Evolutionary conservation across 2,113 vertebrate genomes (phyloP).

Genomic region (Condylura cristata): DNA sequence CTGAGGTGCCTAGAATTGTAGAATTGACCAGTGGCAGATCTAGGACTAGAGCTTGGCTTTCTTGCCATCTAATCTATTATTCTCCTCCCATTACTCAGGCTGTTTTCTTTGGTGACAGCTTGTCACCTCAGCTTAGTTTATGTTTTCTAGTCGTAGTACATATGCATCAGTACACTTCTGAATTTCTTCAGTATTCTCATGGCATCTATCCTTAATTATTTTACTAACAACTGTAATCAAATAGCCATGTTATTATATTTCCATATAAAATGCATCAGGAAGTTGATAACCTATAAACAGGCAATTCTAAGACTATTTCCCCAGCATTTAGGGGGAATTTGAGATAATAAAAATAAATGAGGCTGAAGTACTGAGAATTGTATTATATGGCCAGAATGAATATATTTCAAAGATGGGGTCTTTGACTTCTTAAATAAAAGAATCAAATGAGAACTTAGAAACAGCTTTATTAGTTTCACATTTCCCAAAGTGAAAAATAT

Average conservation of each 20-base stretch:
- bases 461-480: neutral
- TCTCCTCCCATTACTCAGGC: neutral
- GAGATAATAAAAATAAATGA: neutral
- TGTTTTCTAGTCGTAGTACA: neutral
- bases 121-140: neutral
- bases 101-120: neutral
- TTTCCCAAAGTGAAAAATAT: constrained; percentile 3
- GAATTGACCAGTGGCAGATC: too few species aligned
- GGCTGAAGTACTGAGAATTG: neutral
- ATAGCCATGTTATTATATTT: neutral
- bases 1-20: neutral
- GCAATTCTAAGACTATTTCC: neutral
- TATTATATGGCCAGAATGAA: neutral
- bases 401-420: neutral
- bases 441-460: neutral
- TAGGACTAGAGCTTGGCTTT: neutral
- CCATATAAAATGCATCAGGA: neutral
- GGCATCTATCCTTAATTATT: neutral
- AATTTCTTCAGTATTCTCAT: neutral
- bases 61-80: too few species aligned
- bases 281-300: neutral
- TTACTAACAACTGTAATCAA: neutral
- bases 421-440: neutral
- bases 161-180: neutral
- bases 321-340: neutral